Conservation (phyloP, 1,140 invertebrate species). For the Melitaea cinxia region DNA sequence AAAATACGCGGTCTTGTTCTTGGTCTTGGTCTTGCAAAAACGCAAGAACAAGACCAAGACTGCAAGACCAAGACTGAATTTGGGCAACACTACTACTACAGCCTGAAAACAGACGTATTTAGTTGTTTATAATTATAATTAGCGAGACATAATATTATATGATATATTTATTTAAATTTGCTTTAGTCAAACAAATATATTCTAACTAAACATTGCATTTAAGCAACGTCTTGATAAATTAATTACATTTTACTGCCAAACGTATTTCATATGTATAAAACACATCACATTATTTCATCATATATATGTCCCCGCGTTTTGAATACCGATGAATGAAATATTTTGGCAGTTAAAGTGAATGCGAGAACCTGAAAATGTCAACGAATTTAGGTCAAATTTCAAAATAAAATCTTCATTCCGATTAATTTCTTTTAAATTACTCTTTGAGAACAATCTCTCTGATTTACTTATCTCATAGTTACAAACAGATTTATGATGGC, state of each 20-base stretch:
- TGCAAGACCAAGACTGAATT: too few species aligned
- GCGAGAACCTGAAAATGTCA: conserved; percentile 22
- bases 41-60: too few species aligned
- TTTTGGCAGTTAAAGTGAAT: not conserved
- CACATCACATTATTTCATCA: not conserved
- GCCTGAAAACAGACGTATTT: too few species aligned
- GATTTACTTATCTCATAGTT: conserved; percentile 3
- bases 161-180: too few species aligned
- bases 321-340: conserved; percentile 20
- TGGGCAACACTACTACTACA: too few species aligned
- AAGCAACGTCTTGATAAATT: not conserved
- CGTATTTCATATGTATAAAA: too few species aligned
- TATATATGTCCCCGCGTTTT: conserved; percentile 10
- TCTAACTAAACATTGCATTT: not conserved
- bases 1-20: too few species aligned
- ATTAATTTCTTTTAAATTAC: not conserved
- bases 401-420: conserved; percentile 1
- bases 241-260: not conserved
- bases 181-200: too few species aligned
- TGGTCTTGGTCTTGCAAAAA: too few species aligned
- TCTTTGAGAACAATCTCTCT: not conserved
- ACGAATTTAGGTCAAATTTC: conserved; percentile 20
- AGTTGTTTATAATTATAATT: too few species aligned
- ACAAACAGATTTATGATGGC: not conserved
- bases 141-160: too few species aligned